phyloP scores from a whole-genome alignment of 2,113 vertebrate genomes.

The Podiceps cristatus region DNA sequence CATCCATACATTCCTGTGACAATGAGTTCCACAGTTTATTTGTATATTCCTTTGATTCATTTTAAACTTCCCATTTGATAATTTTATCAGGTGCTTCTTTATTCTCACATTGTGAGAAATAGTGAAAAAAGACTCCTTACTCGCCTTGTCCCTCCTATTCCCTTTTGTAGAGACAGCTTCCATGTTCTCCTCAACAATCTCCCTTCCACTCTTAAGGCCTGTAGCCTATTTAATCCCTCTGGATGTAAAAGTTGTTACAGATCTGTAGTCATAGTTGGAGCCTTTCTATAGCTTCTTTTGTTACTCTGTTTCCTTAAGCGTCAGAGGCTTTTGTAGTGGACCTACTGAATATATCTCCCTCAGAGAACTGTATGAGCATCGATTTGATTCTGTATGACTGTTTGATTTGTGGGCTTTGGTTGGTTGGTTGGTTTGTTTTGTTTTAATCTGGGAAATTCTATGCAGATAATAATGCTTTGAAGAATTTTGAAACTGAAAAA shows the following conservation, averaged over 20 bases:
- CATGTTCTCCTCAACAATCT: not conserved
- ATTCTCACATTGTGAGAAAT: not conserved
- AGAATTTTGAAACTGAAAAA: not conserved
- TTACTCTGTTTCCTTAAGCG: not conserved
- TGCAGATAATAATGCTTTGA: not conserved
- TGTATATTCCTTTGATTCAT: not conserved
- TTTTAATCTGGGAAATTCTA: not conserved
- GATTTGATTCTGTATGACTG: not conserved
- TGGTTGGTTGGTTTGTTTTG: no score
- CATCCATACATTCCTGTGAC: not conserved
- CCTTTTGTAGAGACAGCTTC: not conserved
- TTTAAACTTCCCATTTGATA: not conserved
- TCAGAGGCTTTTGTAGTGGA: not conserved
- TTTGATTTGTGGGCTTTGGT: no score
- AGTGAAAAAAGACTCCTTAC: not conserved
- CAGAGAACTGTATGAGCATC: not conserved
- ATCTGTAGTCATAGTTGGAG: not conserved
- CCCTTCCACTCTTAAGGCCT: not conserved
- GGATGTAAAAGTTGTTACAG: not conserved
- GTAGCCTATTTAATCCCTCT: not conserved
- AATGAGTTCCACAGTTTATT: not conserved
- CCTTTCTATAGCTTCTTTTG: not conserved
- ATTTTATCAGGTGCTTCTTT: not conserved
- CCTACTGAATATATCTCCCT: not conserved
- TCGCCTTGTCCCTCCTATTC: not conserved